Base-by-base conservation (phyloP, 2,797 vertebrate genomes). In the Anas acuta region DNA sequence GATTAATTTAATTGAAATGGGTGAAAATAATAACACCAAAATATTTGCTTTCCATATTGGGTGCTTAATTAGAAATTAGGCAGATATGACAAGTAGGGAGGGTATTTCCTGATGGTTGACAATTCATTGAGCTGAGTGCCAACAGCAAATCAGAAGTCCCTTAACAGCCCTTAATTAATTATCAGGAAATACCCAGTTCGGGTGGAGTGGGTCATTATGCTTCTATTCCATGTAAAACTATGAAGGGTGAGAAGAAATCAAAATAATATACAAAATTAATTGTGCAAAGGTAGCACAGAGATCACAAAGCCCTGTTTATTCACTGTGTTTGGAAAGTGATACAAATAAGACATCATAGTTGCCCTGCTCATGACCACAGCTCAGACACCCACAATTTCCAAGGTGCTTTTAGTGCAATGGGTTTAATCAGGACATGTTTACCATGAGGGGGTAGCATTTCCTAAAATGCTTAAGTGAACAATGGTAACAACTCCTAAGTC, bases 121-220 rank as follows among this genome's bases (percentile, higher is more conserved):
- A 82, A 92, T 92, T 87, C 51, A 43, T 37, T 88, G 84, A 65
- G 49, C 20, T 89, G n/a, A 84, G 41, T 71, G 93, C 92, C 88
- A 89, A 67, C 72, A 91, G 35, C 84, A 82, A 94, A 95, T 91
- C 54, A 72, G 65, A 93, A 95, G 71, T 92, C 91, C 75, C 86
- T 81, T 89, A 91, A 66, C 89, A 95, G 41, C 80, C 51, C 11
- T 89, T 92, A 90, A 87, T 95, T 97, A 91, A 91, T 94, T 89
- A 65, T 60, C 92, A 96, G 96, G 95, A 96, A 96, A 96, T 96
- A 93, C 89, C 66, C 8, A 2, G 56, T 87, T 86, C 1, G 92
- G 95, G 90, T 95, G 94, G 95, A 92, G 95, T 0, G 13, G 21
- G 19, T 56, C 51, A n/a, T 93, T 92, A 67, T n/a, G 61, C 30